Base-by-base conservation (phyloP, 2,888 invertebrate species). In the Buathra laborator region DNA sequence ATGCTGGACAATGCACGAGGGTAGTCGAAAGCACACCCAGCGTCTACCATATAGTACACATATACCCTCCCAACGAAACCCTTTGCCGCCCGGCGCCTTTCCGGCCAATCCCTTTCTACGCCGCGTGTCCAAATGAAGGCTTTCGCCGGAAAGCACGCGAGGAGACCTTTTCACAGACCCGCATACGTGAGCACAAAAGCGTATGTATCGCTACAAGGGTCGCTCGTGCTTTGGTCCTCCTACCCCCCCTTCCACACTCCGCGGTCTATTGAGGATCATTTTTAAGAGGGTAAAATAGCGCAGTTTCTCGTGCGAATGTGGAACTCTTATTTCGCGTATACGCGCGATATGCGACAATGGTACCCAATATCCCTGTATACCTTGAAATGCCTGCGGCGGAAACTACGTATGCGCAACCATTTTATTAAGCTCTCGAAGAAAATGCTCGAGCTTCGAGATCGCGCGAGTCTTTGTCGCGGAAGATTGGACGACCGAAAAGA, bases 1-100 rank as follows among this genome's bases (percentile, higher is more conserved):
- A 82, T 70, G 59, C 79, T 66, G 83, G 84, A 83, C 86, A 84
- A 82, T 83, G 79, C 81, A 56, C 79, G 66, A 85, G 86, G 85
- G 85, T 82, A 87, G 81, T 84, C 86, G 87, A 86, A 88, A 88
- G 88, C 87, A 89, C 88, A 87, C 87, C 85, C 86, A 72, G 87
- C 84, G 76, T 86, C 86, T 87, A 86, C 87, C 89, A 88, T 77
- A 81, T 86, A 86, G 24, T 75, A 83, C 88, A 87, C 84, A 87
- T 24, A 24, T 3, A 88, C 86, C 79, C 24, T 24, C 29, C 64
- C 64, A 74, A 82, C 76, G 82, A 83, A 85, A 76, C 85, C 85
- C 83, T 85, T 85, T 85, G 83, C 85, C 77, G 87, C 70, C 81
- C 81, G 78, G 76, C 81, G 79, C 83, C 62, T 83, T 85, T 78